Evolutionary conservation across 2,797 vertebrate genomes (phyloP).

Genomic region (Monodelphis domestica): DNA sequence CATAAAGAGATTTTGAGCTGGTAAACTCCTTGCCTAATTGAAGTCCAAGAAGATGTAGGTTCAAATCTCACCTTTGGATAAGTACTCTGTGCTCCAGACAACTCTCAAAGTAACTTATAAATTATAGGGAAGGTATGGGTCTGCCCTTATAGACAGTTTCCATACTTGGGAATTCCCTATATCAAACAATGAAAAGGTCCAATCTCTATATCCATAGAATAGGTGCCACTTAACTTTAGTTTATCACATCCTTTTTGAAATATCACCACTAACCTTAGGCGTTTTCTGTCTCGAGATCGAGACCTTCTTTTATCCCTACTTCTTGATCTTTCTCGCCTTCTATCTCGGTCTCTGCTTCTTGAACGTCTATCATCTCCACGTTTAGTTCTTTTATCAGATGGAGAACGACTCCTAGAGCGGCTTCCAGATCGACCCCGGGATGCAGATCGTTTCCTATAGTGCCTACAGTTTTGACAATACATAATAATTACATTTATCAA

Average conservation of each 20-base stretch:
- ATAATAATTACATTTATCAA: conserved; percentile 24
- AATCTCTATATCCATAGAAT: not conserved
- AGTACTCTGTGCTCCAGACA: not conserved
- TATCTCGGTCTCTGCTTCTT: conserved; percentile 90
- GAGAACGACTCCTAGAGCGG: conserved; percentile 93
- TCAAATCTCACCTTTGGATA: too few species aligned
- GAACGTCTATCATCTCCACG: conserved; percentile 92
- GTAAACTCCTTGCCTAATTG: too few species aligned
- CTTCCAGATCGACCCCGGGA: conserved; percentile 93
- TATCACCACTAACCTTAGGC: conserved; percentile 86
- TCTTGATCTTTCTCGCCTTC: conserved; percentile 89
- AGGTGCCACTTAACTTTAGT: not conserved
- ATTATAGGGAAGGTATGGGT: not conserved
- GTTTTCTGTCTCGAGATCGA: conserved; percentile 94
- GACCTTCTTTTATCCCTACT: conserved; percentile 94
- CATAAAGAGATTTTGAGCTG: too few species aligned
- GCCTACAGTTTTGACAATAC: conserved; percentile 83
- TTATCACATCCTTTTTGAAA: not conserved
- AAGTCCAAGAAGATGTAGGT: too few species aligned
- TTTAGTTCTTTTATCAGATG: conserved; percentile 94
- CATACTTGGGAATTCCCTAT: too few species aligned
- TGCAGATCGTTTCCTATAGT: conserved; percentile 95
- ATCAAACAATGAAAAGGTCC: not conserved
- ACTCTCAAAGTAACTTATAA: not conserved
- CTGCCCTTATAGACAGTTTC: not conserved